Base-by-base conservation (phyloP, 2,797 vertebrate species). In the Coranthus polyacanthus region DNA sequence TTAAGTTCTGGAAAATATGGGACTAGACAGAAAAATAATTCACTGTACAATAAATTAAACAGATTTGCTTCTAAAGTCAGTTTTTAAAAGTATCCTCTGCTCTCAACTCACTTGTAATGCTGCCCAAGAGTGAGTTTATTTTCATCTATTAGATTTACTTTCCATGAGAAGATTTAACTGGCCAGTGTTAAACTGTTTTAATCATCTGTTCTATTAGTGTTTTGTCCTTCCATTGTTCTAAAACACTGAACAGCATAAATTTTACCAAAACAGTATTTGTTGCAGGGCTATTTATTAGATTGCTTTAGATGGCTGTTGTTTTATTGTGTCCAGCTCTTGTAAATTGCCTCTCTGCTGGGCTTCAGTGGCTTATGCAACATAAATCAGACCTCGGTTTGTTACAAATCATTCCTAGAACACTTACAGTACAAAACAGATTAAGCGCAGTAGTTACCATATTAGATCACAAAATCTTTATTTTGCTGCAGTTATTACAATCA, bases 201-300 rank as follows among this genome's bases (percentile, higher is more conserved):
- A 52, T 11, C 15, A 32, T 18, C 16, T 63, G 29, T 64, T 37
- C 16, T 16, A 24, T n/a, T 0, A 21, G 21, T 38, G 36, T 10
- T 50, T 39, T 34, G 24, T 47, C 41, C 51, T 26, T 49, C 36
- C 12, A 38, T 46, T 41, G 12, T 60, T 38, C 7, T 32, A 22
- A 38, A 63, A 18, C 38, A 20, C 29, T 13, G 32, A 67, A 46
- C 34, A 44, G 41, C 20, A 12, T 16, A 45, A 24, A 16, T 47
- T 46, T 64, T 37, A 34, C 42, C 15, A 39, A 46, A 22, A 50
- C 42, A 8, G 39, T 68, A 10, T 42, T 20, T 56, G 22, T 41
- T 69, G 55, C 24, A 64, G 46, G 38, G 39, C 53, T 42, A 34
- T 58, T 62, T 46, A 46, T 66, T 54, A 13, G 29, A 50, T 32